Conservation (phyloP, 2,888 invertebrate genomes). For the Corbicula japonica region DNA sequence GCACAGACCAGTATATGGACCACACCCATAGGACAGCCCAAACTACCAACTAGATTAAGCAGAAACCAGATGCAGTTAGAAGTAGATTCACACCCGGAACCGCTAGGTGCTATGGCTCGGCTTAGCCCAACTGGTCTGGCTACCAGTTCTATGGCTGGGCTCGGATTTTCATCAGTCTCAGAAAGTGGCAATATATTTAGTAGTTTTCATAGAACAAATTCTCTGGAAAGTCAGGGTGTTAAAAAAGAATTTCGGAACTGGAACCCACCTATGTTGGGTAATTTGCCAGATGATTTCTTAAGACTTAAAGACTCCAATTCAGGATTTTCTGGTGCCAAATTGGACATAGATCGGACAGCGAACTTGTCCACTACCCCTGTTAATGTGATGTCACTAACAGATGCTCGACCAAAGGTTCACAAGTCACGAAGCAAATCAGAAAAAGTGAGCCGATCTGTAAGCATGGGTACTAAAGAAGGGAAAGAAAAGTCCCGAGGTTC, state of each 20-base stretch:
- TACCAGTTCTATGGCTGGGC: conserved; percentile 23
- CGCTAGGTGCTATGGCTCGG: conserved; percentile 40
- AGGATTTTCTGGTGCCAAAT: conserved; percentile 38
- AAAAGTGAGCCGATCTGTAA: conserved; percentile 56
- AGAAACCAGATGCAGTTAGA: conserved; percentile 47
- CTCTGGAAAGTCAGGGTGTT: conserved; percentile 6
- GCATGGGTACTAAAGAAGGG: conserved; percentile 49
- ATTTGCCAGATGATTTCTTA: conserved; percentile 93
- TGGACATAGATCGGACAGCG: conserved; percentile 22
- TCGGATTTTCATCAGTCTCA: conserved; percentile 28
- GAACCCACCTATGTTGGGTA: conserved; percentile 93
- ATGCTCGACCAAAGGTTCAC: conserved; percentile 62
- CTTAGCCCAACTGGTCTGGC: conserved; percentile 38
- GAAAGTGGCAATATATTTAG: neutral
- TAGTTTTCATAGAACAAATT: conserved; percentile 27
- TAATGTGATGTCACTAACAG: conserved; percentile 54
- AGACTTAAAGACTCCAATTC: conserved; percentile 85
- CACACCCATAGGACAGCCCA: conserved; percentile 67
- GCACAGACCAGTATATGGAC: conserved; percentile 70
- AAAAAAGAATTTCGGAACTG: conserved; percentile 88
- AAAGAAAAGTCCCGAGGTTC: conserved; percentile 46
- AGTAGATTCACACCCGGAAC: conserved; percentile 39
- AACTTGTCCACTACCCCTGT: conserved; percentile 49
- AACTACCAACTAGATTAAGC: conserved; percentile 17
- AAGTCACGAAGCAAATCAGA: conserved; percentile 63